Evolutionary conservation across 2,797 vertebrate genomes (phyloP), one percentile per base, ranked within the genome.

Genomic region (Xiphophorus birchmanni): DNA sequence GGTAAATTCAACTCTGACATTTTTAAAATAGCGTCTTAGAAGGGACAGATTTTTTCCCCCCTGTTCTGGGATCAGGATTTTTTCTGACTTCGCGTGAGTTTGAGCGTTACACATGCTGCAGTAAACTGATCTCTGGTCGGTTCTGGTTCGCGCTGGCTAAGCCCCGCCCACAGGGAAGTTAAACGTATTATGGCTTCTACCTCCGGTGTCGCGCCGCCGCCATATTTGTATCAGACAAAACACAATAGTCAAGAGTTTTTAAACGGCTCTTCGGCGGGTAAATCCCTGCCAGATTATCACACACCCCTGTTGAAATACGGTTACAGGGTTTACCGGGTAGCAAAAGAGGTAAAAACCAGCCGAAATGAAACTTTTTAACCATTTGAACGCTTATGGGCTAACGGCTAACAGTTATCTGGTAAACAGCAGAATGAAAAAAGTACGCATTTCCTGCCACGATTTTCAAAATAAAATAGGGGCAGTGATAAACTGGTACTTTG

Each of bases 131-230:
- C 80, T 58, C 15, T 63, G 78, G 48, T 80, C 92, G 0, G 86
- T 0, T 48, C 3, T 1, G 0, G 0, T 0, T 5, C 3, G 23
- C 0, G 2, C 29, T 5, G 13, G 3, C 6, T 73, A 48, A 73
- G 21, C 88, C 73, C 90, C 93, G 87, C 92, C 93, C 88, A 87
- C 81, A 23, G 72, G 77, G 85, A 90, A 89, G 88, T 92, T 83
- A 91, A 32, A 90, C 77, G 58, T 77, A 48, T 84, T 73, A 82
- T 42, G 73, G 82, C 87, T 94, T 94, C 91, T 91, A 88, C 91
- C 90, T 95, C 94, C 94, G 94, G 93, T 92, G 92, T 92, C 91
- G 90, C 74, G 29, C 32, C 0, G 90, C 89, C 86, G 92, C 93
- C 93, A 95, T 94, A 44, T 93, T 94, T 90, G 80, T 84, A 82